A percentile compares a stretch with the other conserved stretches of the same genome.
Evolutionary conservation across 2,797 vertebrate genomes (phyloP).

Genomic region (Esox lucius): DNA sequence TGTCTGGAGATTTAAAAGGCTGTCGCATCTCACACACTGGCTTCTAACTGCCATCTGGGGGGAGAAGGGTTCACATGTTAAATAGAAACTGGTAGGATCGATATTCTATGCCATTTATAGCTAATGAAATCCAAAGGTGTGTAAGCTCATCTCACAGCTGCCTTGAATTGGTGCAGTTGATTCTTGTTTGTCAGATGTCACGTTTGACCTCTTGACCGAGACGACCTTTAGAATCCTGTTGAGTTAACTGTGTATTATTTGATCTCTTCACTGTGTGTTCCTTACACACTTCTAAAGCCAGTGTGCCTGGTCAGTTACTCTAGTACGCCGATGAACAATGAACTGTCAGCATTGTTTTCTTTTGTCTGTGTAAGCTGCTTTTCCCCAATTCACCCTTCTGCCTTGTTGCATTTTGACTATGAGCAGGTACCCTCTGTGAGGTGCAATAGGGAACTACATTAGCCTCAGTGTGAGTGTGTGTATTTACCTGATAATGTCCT

Average conservation of each 20-base stretch:
- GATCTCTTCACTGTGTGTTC: background rate
- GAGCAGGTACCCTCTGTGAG: conserved; percentile 4
- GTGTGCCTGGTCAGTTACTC: conserved; percentile 5
- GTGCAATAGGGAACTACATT: background rate
- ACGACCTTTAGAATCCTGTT: background rate
- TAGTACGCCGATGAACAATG: conserved; percentile 6
- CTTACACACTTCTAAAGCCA: background rate
- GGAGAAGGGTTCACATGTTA: background rate
- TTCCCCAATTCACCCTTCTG: conserved; percentile 4
- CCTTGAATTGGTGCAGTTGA: background rate
- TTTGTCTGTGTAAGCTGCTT: background rate
- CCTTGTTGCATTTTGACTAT: background rate
- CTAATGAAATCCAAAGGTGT: background rate
- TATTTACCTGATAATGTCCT: conserved; percentile 25
- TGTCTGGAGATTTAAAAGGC: conserved; percentile 10
- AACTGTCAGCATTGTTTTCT: conserved; percentile 11
- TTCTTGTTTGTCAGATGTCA: background rate
- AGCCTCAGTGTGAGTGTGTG: conserved; percentile 5
- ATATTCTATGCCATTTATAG: background rate
- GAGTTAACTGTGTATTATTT: background rate
- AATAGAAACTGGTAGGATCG: background rate
- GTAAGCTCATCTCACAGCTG: background rate
- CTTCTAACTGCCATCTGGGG: background rate
- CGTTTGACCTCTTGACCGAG: conserved; percentile 5
- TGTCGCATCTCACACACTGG: background rate